Conservation (phyloP, 2,888 invertebrate genomes). For the Lasioglossum vierecki region DNA sequence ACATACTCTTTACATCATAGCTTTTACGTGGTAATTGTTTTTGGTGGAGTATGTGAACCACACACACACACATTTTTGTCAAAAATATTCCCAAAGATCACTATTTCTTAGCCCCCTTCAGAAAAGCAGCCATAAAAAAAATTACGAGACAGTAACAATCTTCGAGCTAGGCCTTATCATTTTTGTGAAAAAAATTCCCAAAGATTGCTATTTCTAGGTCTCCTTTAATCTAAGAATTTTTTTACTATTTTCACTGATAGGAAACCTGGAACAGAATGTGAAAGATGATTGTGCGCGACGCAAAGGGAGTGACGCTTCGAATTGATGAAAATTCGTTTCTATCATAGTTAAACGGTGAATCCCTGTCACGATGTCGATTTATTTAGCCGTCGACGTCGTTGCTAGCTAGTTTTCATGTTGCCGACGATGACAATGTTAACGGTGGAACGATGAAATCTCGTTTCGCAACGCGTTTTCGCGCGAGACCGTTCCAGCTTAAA, state of each 20-base stretch:
- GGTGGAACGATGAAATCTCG: conserved; percentile 37
- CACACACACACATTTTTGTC: no score
- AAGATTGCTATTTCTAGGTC: neutral
- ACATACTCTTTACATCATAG: neutral
- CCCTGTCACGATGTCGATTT: conserved; percentile 16
- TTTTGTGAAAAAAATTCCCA: neutral
- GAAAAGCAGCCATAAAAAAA: no score
- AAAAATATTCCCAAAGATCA: no score
- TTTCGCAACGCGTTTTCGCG: conserved; percentile 51
- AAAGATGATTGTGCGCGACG: neutral
- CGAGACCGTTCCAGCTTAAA: conserved; percentile 51
- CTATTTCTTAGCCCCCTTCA: no score
- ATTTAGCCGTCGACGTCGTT: conserved; percentile 32
- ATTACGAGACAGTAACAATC: no score
- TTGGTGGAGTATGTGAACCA: neutral
- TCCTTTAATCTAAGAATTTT: no score
- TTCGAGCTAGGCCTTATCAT: neutral
- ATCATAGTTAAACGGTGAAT: neutral
- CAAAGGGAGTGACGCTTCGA: neutral
- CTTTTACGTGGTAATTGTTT: neutral
- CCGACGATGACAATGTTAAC: neutral
- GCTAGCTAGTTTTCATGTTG: conserved; percentile 7
- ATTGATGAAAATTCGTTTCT: neutral
- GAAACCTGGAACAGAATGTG: no score
- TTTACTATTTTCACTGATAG: no score